Percentiles rank a stretch among this genome's conserved stretches.
Conservation (phyloP, 92 coral and sea anemone species). For the Palythoa heliodiscus region DNA sequence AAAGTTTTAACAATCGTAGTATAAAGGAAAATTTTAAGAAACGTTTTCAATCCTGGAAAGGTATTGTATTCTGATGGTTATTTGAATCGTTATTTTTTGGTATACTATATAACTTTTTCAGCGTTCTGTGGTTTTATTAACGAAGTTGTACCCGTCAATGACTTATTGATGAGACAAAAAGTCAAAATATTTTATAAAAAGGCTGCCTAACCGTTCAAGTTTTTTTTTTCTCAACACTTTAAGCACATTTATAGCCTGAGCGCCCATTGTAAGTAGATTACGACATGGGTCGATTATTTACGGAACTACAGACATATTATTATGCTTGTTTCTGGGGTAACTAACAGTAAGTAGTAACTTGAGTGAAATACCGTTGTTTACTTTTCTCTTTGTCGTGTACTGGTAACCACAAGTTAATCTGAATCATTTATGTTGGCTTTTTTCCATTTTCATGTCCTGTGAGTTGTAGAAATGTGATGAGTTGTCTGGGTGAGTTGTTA, state of each 20-base stretch:
- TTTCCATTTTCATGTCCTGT: not conserved
- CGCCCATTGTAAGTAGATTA: not conserved
- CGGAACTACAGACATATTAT: not conserved
- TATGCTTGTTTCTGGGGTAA: not conserved
- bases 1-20: not conserved
- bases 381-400: not conserved
- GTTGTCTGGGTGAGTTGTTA: not conserved
- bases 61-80: not conserved
- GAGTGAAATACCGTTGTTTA: not conserved
- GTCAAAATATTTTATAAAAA: not conserved
- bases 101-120: not conserved
- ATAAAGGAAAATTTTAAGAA: not conserved
- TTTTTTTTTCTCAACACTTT: constrained; percentile 10
- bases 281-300: not conserved
- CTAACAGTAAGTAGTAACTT: not conserved
- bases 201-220: not conserved
- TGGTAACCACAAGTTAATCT: not conserved
- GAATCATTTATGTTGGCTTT: not conserved
- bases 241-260: constrained; percentile 12
- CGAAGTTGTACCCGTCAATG: not conserved
- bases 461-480: not conserved
- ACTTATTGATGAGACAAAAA: not conserved
- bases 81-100: not conserved
- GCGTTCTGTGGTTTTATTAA: not conserved
- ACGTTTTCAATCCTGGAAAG: not conserved